Conservation (phyloP, 2,797 vertebrate genomes). For the Ataeniobius toweri region DNA sequence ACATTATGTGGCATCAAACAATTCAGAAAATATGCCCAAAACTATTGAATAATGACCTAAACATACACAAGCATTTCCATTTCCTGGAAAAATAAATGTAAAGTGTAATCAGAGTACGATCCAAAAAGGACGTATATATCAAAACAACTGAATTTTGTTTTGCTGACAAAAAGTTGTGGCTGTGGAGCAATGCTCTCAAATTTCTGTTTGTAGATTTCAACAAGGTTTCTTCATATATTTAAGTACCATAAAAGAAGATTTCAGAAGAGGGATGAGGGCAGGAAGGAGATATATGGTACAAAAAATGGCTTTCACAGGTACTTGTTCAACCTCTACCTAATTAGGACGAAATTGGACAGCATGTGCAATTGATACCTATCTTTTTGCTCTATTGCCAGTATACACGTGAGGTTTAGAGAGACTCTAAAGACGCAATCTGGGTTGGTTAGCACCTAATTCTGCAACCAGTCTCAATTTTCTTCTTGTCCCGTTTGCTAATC, state of each 20-base stretch:
- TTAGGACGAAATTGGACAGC: neutral
- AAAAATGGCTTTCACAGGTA: neutral
- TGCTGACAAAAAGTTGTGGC: neutral
- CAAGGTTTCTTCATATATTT: constrained; percentile 1
- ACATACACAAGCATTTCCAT: neutral
- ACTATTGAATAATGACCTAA: constrained; percentile 8
- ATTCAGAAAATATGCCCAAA: constrained; percentile 1
- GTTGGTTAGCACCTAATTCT: constrained; percentile 29
- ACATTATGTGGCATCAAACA: constrained; percentile 16
- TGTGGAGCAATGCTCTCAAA: neutral
- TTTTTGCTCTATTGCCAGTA: neutral
- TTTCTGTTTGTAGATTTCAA: neutral
- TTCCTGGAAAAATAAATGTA: neutral
- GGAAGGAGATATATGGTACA: neutral
- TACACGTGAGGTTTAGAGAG: neutral
- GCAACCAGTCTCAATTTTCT: constrained; percentile 49
- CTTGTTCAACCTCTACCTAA: neutral
- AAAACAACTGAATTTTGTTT: neutral
- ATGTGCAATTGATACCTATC: neutral
- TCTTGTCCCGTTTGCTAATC: constrained; percentile 61
- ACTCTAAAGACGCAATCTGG: neutral
- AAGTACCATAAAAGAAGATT: constrained; percentile 21
- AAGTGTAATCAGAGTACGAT: neutral
- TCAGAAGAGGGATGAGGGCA: constrained; percentile 4
- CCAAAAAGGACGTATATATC: neutral